phyloP scores from a whole-genome alignment of 2,797 vertebrate genomes.

The Pseudochaenichthys georgianus region DNA sequence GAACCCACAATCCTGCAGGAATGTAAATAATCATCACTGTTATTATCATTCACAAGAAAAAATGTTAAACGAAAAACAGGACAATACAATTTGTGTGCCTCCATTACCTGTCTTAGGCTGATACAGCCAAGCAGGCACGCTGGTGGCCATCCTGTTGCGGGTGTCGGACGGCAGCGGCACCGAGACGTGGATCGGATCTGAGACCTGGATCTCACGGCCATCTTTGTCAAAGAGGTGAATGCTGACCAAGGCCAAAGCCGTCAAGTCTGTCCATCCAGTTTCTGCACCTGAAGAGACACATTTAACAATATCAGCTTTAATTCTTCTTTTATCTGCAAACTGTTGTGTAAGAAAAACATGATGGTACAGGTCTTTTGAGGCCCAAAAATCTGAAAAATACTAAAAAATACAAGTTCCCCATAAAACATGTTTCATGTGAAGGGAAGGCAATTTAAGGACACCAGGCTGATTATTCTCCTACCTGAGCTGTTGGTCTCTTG shows the following conservation, averaged over 20 bases:
- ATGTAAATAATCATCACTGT: background rate
- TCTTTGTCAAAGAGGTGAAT: conserved; percentile 92
- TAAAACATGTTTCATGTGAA: no score
- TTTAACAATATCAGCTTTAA: background rate
- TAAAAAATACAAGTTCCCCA: no score
- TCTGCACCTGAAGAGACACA: conserved; percentile 82
- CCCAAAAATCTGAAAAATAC: no score
- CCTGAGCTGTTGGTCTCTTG: conserved; percentile 91
- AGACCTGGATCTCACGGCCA: conserved; percentile 88
- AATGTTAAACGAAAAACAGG: background rate
- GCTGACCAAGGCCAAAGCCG: conserved; percentile 90
- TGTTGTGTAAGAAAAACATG: no score
- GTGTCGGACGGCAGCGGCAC: conserved; percentile 90
- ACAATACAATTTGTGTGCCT: background rate
- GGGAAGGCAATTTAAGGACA: no score
- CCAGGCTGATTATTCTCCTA: conserved; percentile 48
- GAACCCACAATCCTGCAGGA: conserved; percentile 91
- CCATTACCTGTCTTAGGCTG: conserved; percentile 89
- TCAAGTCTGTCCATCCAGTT: conserved; percentile 91
- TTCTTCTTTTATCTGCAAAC: no score
- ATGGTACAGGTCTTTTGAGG: no score
- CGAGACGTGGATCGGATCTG: conserved; percentile 90
- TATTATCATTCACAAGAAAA: background rate
- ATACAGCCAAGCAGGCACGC: conserved; percentile 92
- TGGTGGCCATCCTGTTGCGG: conserved; percentile 86